Evolutionary conservation across 1,140 invertebrate genomes (phyloP), one percentile per base, ranked within the genome.

Genomic region (Psilanteris sp.): DNA sequence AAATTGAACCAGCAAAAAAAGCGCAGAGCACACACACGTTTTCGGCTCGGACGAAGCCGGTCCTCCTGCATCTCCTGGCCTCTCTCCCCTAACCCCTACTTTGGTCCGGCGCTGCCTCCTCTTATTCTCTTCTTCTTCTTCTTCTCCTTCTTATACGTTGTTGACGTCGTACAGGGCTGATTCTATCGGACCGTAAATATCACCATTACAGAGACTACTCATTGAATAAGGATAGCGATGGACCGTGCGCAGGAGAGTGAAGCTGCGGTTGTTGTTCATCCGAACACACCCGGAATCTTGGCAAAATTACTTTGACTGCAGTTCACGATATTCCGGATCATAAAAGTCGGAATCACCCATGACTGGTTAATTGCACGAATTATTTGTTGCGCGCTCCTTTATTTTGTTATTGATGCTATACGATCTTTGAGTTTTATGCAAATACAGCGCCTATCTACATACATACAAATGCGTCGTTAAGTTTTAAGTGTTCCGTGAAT

Each of bases 111-210:
- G 29, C 22, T 24, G 46, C 20, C n/a, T n/a, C n/a, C n/a, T n/a
- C n/a, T n/a, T n/a, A n/a, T n/a, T n/a, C n/a, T n/a, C n/a, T n/a
- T n/a, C n/a, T n/a, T n/a, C n/a, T n/a, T n/a, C n/a, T n/a, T n/a
- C n/a, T n/a, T n/a, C n/a, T n/a, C n/a, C n/a, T n/a, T 61, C 70
- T 80, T 72, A 48, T 77, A 70, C 80, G 59, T 82, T 81, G 77
- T 80, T 73, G 77, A 82, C 78, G 79, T 83, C 77, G 80, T 74
- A 78, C 78, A 74, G 77, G 78, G 77, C 80, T 80, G 84, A 86
- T 87, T 87, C 85, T 85, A 85, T 87, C 85, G 80, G 81, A 83
- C 80, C 83, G 83, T 86, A 85, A 87, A 86, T 86, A 86, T 86
- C 81, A 84, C 77, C 83, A 79, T 83, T 81, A 80, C 81, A 84